A percentile compares a stretch with the other conserved stretches of the same genome.
These are phyloP conservation scores for Sinocyclocheilus maitianheensis DNA, from an alignment of 2,113 vertebrate species.

Conservation along the genomic window DNA sequence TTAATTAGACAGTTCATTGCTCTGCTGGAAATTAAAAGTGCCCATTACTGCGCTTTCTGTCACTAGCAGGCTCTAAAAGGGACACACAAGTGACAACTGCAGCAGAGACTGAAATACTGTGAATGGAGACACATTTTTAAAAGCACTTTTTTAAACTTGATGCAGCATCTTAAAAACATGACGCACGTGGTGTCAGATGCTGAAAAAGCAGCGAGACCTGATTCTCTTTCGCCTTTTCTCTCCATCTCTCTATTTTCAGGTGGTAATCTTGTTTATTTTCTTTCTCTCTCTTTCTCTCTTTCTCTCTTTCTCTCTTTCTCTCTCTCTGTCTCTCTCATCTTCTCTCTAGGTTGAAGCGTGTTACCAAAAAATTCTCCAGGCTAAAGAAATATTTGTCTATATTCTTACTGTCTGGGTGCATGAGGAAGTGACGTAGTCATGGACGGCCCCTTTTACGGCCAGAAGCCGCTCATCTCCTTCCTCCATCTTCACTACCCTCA, in stretches of 20 bases:
- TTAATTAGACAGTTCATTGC: conserved; percentile 30
- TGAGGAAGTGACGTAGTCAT: no score
- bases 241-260: background rate
- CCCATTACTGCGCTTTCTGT: conserved; percentile 21
- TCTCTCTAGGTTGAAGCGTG: background rate
- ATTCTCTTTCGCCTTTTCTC: background rate
- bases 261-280: conserved; percentile 47
- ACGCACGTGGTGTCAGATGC: background rate
- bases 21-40: conserved; percentile 31
- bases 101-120: background rate
- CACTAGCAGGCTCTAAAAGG: conserved; percentile 4
- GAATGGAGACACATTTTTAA: background rate
- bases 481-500: no score
- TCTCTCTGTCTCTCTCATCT: background rate
- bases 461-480: no score
- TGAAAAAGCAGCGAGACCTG: background rate
- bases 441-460: no score
- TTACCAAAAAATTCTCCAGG: conserved; percentile 42
- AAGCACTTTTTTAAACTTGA: background rate
- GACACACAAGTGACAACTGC: conserved; percentile 16
- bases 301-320: background rate
- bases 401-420: conserved; percentile 21
- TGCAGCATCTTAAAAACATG: background rate
- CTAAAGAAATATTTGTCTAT: conserved; percentile 40
- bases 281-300: background rate